Percentiles rank a stretch among this genome's conserved stretches.
phyloP scores from a whole-genome alignment of 2,888 invertebrate species.

The Chromoteleia sp. region DNA sequence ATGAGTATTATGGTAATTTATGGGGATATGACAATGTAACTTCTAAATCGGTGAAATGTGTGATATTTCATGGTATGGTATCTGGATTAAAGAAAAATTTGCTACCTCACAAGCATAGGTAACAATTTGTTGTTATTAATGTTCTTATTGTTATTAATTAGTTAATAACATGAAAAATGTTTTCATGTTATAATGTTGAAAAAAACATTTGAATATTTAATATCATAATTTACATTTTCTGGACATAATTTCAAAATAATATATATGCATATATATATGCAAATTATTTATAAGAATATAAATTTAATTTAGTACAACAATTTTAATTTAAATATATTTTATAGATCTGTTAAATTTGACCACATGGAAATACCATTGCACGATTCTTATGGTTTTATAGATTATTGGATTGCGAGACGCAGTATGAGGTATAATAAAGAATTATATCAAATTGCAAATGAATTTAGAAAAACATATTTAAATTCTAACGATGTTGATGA shows the following conservation, averaged over 20 bases:
- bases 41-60: slow-evolving; percentile 89
- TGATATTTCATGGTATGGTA: slow-evolving; percentile 93
- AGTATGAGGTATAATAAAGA: slow-evolving; percentile 91
- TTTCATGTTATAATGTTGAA: no score
- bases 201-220: no score
- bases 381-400: slow-evolving; percentile 92
- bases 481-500: slow-evolving; percentile 88
- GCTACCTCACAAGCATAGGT: slow-evolving; percentile 85
- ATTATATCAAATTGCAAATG: slow-evolving; percentile 88
- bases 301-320: background rate
- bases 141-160: no score
- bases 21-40: slow-evolving; percentile 91
- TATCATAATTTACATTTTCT: no score
- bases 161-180: no score
- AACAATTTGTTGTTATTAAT: no score
- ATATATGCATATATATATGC: no score
- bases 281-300: background rate
- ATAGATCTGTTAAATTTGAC: slow-evolving; percentile 87
- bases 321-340: background rate
- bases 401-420: slow-evolving; percentile 94
- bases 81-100: slow-evolving; percentile 88
- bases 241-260: no score
- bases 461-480: slow-evolving; percentile 88
- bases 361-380: slow-evolving; percentile 95
- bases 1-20: slow-evolving; percentile 86